Base-by-base conservation (phyloP, 1,140 invertebrate genomes). In the Dinoponera quadriceps region DNA sequence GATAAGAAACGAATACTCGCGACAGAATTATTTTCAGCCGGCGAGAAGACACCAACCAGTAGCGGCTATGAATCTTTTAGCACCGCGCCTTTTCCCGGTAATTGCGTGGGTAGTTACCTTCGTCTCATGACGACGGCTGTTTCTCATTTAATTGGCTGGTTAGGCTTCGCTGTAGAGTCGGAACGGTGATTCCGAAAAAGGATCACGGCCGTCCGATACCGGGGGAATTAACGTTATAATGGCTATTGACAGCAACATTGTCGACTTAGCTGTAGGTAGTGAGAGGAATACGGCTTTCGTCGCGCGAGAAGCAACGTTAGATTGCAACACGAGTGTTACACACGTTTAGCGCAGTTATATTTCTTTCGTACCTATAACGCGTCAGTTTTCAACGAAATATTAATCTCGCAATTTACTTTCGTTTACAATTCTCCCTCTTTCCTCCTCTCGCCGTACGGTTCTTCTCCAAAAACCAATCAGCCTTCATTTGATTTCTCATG, bases 61-160 rank as follows among this genome's bases (percentile, higher is more conserved):
- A 80, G 84, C 65, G 62, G 72, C 86, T 85, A 89, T 90, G 88
- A 90, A 90, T 90, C 89, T 90, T 90, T 90, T 90, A 90, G 65
- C 88, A 54, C 60, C 71, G 63, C 74, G 77, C 80, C 69, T 85
- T 88, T 88, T 88, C 86, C 72, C 68, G 73, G 87, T 88, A 88
- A 88, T 88, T 88, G 83, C 87, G 81, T 74, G 80, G 88, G 69
- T 86, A 88, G 82, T 89, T 89, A 85, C 80, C 81, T 83, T 86
- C 82, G 72, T 88, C 75, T 86, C 59, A 38, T 54, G 82, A 82
- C 86, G 77, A 83, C 74, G 60, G 33, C 54, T 59, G 68, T 65
- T 83, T 81, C 66, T 72, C 78, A 44, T 88, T 85, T 88, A 88
- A 88, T 88, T 88, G 87, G 86, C 80, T 82, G 60, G 78, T 88